These are phyloP conservation scores for Lepidurus couesii DNA, from an alignment of 1,140 invertebrate genomes.

Conservation along the genomic window DNA sequence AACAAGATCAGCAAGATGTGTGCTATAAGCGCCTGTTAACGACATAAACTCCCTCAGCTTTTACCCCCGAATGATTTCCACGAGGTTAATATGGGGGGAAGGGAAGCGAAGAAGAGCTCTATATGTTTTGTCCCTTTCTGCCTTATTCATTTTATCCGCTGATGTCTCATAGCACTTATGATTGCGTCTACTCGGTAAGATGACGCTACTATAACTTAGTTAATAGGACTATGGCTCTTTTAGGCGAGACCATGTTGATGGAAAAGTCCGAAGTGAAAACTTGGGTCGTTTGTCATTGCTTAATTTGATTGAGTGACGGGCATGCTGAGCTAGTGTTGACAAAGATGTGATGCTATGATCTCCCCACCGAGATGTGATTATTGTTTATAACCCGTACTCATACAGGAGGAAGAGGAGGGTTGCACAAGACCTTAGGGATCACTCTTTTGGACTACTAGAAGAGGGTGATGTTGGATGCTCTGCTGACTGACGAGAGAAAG, in stretches of 20 bases:
- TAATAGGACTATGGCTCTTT: constrained; percentile 9
- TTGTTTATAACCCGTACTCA: constrained; percentile 19
- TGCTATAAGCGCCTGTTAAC: constrained; percentile 2
- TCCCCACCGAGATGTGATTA: constrained; percentile 21
- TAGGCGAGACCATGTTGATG: constrained; percentile 18
- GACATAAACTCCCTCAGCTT: constrained; percentile 2
- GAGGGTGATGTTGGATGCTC: constrained; percentile 17
- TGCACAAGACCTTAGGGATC: constrained; percentile 2
- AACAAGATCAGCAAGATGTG: constrained; percentile 16
- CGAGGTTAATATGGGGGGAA: not conserved
- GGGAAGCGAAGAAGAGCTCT: not conserved
- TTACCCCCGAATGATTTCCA: constrained; percentile 15
- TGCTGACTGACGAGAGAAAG: not conserved
- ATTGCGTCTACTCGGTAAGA: not conserved
- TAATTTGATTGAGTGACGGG: constrained; percentile 19
- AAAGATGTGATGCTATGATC: constrained; percentile 15
- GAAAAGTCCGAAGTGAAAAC: constrained; percentile 14
- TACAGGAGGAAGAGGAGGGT: not conserved
- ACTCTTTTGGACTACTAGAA: not conserved
- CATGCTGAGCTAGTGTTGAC: constrained; percentile 17
- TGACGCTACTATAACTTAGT: not conserved
- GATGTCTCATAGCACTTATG: constrained; percentile 3
- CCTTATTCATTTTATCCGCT: not conserved
- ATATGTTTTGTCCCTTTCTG: not conserved
- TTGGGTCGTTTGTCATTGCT: constrained; percentile 1